Percentiles rank a stretch among this genome's conserved stretches.
phyloP scores from a whole-genome alignment of 2,797 vertebrate species.

The Coccyzus lansbergi region DNA sequence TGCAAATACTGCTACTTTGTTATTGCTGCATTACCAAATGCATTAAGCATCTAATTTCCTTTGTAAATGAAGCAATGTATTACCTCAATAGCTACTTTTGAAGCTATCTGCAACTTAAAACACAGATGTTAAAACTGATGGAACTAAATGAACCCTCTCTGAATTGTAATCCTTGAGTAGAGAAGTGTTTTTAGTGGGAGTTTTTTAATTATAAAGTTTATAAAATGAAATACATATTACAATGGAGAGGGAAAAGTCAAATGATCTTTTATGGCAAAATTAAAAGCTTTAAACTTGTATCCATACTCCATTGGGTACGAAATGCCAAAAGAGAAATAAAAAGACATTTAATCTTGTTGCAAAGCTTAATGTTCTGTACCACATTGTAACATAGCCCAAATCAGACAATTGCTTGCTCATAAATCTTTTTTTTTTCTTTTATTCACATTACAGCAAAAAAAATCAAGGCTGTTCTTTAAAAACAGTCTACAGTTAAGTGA shows the following conservation, averaged over 20 bases:
- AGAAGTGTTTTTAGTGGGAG: background rate
- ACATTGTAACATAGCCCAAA: background rate
- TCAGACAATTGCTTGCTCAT: background rate
- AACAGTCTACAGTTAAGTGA: background rate
- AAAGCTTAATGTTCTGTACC: constrained; percentile 32
- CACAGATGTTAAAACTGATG: constrained; percentile 41
- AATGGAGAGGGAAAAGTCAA: background rate
- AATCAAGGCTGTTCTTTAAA: background rate
- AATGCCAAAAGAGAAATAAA: constrained; percentile 6
- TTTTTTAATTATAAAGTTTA: constrained; percentile 20
- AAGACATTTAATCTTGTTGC: background rate
- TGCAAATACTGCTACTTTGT: background rate
- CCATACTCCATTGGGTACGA: background rate
- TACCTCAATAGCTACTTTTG: constrained; percentile 25
- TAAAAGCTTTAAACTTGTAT: background rate
- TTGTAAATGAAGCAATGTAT: constrained; percentile 34
- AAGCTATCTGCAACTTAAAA: constrained; percentile 13
- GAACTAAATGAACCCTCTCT: constrained; percentile 26
- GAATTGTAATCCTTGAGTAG: constrained; percentile 20
- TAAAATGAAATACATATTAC: constrained; percentile 13
- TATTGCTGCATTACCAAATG: background rate
- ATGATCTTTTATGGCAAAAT: background rate
- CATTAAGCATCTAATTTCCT: constrained; percentile 12
- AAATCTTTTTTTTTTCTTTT: background rate
- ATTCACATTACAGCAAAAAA: background rate